Evolutionary conservation across 1,140 invertebrate genomes (phyloP).

Genomic region (Hyposmocoma kahamanoa): DNA sequence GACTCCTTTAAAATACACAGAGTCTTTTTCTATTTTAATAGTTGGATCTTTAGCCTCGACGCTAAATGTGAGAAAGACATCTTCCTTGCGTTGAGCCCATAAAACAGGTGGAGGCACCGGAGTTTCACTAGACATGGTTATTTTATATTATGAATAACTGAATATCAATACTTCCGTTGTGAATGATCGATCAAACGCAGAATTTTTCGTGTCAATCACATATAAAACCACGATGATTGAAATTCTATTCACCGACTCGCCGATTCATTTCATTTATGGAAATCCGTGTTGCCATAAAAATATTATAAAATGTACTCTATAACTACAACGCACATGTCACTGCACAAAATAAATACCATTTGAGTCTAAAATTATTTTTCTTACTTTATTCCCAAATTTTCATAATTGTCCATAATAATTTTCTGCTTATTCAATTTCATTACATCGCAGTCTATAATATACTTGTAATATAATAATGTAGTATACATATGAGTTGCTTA

Average conservation of each 20-base stretch:
- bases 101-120: conserved; percentile 85
- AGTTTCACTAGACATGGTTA: conserved; percentile 52
- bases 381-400: too few relatives aligned
- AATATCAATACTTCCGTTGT: background rate
- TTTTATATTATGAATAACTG: conserved; percentile 8
- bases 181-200: conserved; percentile 28
- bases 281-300: conserved; percentile 8
- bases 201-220: conserved; percentile 17
- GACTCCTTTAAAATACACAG: conserved; percentile 88
- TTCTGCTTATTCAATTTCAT: too few relatives aligned
- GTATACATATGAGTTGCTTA: too few relatives aligned
- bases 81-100: conserved; percentile 92
- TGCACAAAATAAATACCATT: background rate
- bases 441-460: too few relatives aligned
- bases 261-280: conserved; percentile 12
- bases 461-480: too few relatives aligned
- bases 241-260: conserved; percentile 11
- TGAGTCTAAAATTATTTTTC: too few relatives aligned
- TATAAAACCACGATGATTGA: conserved; percentile 18
- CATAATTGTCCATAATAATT: too few relatives aligned
- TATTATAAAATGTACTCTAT: background rate
- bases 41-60: conserved; percentile 90
- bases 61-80: conserved; percentile 90
- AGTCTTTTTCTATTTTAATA: conserved; percentile 83
- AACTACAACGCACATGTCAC: background rate